phyloP scores from a whole-genome alignment of 2,888 invertebrate species.

The Drosophila buzzatii region DNA sequence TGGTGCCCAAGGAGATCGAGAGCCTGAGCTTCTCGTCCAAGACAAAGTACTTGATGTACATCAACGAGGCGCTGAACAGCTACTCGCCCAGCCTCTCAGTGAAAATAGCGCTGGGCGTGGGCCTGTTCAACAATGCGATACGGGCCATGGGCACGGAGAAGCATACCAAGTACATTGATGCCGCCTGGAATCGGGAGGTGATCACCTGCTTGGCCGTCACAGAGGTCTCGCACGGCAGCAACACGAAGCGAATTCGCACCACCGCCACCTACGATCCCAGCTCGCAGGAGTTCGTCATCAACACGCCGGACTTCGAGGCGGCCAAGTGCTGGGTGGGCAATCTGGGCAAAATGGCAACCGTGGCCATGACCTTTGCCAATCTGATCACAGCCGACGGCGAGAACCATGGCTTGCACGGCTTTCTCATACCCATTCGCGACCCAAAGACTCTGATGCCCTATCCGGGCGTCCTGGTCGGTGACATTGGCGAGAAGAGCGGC shows the following conservation, averaged over 20 bases:
- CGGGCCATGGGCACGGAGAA: slow-evolving; percentile 91
- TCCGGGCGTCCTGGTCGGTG: slow-evolving; percentile 94
- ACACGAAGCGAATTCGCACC: slow-evolving; percentile 95
- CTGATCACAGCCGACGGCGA: slow-evolving; percentile 91
- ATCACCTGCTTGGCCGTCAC: slow-evolving; percentile 95
- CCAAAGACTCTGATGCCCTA: slow-evolving; percentile 91
- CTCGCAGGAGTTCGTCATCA: slow-evolving; percentile 92
- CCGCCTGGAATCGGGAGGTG: slow-evolving; percentile 90
- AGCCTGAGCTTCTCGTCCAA: slow-evolving; percentile 88
- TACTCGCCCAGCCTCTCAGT: slow-evolving; percentile 91
- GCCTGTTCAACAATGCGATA: slow-evolving; percentile 90
- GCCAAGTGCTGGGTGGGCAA: slow-evolving; percentile 99
- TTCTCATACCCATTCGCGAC: slow-evolving; percentile 94
- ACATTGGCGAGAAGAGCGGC: slow-evolving; percentile 97
- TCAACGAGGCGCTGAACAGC: slow-evolving; percentile 91
- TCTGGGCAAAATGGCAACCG: slow-evolving; percentile 94
- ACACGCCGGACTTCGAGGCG: slow-evolving; percentile 97
- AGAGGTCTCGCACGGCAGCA: slow-evolving; percentile 97
- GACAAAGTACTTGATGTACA: slow-evolving; percentile 90
- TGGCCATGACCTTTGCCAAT: slow-evolving; percentile 95
- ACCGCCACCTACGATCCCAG: slow-evolving; percentile 93
- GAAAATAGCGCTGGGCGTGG: slow-evolving; percentile 91
- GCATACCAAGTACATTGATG: slow-evolving; percentile 89
- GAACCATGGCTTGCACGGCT: slow-evolving; percentile 94
- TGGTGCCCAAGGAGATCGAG: slow-evolving; percentile 88